These are phyloP conservation scores for Drosophila bocqueti DNA, from an alignment of 1,140 invertebrate genomes.

Conservation along the genomic window DNA sequence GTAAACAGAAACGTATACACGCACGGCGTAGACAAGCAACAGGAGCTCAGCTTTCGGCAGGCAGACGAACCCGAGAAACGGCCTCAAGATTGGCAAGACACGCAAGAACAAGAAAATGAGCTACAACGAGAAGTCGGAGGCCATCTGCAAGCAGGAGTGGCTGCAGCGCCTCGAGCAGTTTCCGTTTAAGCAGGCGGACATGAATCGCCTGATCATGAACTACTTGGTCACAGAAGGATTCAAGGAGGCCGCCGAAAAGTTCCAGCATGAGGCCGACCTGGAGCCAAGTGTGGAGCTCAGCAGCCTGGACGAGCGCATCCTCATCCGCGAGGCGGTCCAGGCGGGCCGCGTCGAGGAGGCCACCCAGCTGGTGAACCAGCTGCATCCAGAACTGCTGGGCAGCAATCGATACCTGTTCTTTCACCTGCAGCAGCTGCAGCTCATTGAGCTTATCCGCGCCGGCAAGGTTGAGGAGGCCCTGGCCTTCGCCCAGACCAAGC, in stretches of 20 bases:
- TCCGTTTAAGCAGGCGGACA: constrained; percentile 94
- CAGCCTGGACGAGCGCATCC: constrained; percentile 96
- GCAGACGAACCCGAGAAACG: constrained; percentile 47
- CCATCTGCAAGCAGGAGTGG: constrained; percentile 88
- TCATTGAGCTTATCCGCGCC: constrained; percentile 96
- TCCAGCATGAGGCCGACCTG: constrained; percentile 96
- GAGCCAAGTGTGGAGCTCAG: constrained; percentile 94
- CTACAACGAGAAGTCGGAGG: constrained; percentile 80
- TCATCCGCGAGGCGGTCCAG: constrained; percentile 97
- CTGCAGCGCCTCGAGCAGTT: constrained; percentile 90
- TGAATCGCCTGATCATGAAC: constrained; percentile 99
- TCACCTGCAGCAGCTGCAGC: constrained; percentile 97
- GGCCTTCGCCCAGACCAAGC: constrained; percentile 95
- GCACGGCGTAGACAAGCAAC: not conserved
- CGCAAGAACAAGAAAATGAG: constrained; percentile 88
- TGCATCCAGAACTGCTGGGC: constrained; percentile 97
- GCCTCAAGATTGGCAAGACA: constrained; percentile 89
- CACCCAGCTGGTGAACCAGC: constrained; percentile 95
- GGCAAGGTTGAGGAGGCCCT: constrained; percentile 97
- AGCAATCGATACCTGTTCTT: constrained; percentile 98
- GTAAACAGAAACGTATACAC: constrained; percentile 16
- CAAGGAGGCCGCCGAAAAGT: constrained; percentile 99
- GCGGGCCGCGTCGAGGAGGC: constrained; percentile 97
- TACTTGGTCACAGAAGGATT: constrained; percentile 99
- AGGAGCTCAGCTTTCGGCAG: constrained; percentile 12